These are phyloP conservation scores for Vombatus ursinus DNA, from an alignment of 2,113 vertebrate species.

Conservation along the genomic window DNA sequence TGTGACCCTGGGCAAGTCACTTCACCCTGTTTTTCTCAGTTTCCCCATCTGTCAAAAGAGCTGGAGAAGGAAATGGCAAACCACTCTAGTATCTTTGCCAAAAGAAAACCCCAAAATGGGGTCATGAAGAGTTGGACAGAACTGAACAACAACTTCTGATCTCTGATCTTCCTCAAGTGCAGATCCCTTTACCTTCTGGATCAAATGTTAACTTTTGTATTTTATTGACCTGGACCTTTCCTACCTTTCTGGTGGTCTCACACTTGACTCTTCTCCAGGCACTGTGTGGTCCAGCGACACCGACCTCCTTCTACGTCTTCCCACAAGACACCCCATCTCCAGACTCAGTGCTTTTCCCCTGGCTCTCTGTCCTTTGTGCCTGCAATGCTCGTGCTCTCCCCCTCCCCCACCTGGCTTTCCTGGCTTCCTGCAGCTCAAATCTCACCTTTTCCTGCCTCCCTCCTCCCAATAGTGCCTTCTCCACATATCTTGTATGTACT, in stretches of 20 bases:
- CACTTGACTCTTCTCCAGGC: no score
- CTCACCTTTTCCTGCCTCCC: no score
- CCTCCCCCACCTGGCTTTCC: not conserved
- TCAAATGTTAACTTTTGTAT: not conserved
- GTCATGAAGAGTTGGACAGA: no score
- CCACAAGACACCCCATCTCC: not conserved
- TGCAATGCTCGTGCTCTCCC: not conserved
- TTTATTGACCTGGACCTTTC: not conserved
- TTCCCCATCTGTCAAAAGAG: not conserved
- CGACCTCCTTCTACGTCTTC: no score
- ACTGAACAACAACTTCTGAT: not conserved
- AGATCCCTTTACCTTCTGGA: not conserved
- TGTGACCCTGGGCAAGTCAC: not conserved
- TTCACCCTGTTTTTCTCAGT: not conserved
- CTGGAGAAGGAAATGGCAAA: no score
- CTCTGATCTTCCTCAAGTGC: not conserved
- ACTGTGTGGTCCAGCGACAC: no score
- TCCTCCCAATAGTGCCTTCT: no score
- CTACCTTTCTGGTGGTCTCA: not conserved
- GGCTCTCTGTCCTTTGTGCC: no score
- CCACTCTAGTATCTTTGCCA: no score
- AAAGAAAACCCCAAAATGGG: no score
- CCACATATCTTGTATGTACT: not conserved
- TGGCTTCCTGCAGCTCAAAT: not conserved
- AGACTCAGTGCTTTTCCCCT: no score